Evolutionary conservation across 2,888 invertebrate genomes (phyloP).

Genomic region (Cerastoderma edule): DNA sequence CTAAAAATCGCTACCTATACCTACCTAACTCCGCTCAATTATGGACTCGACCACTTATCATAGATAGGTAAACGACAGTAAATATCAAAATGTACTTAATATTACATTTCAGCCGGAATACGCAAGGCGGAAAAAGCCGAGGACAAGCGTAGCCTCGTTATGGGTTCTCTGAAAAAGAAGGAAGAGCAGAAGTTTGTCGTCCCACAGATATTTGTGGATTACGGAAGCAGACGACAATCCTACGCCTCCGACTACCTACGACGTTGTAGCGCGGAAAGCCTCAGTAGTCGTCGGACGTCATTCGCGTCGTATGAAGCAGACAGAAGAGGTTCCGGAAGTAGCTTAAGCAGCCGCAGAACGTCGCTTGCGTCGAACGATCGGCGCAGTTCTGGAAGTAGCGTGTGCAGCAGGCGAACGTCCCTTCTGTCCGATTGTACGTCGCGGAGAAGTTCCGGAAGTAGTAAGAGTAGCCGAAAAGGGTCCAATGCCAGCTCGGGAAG

Average conservation of each 20-base stretch:
- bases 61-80: too few relatives aligned
- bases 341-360: conserved; percentile 76
- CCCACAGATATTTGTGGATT: conserved; percentile 80
- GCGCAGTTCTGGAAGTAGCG: conserved; percentile 76
- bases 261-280: conserved; percentile 67
- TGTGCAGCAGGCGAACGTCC: conserved; percentile 76
- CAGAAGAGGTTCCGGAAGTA: conserved; percentile 76
- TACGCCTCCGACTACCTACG: conserved; percentile 74
- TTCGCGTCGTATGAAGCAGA: conserved; percentile 69
- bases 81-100: too few relatives aligned
- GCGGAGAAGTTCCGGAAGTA: conserved; percentile 74
- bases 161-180: conserved; percentile 73
- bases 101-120: conserved; percentile 60
- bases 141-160: conserved; percentile 74
- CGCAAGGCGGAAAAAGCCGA: conserved; percentile 66
- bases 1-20: too few relatives aligned
- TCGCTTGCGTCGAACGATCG: conserved; percentile 77
- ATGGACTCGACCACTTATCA: too few relatives aligned
- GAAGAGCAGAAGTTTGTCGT: conserved; percentile 78
- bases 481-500: conserved; percentile 74
- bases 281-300: conserved; percentile 72
- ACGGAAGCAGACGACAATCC: conserved; percentile 77
- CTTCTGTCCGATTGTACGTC: conserved; percentile 77
- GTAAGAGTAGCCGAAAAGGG: conserved; percentile 75
- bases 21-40: too few relatives aligned